Conservation (phyloP, 2,888 invertebrate species). For the Caenorhabditis doughertyi region DNA sequence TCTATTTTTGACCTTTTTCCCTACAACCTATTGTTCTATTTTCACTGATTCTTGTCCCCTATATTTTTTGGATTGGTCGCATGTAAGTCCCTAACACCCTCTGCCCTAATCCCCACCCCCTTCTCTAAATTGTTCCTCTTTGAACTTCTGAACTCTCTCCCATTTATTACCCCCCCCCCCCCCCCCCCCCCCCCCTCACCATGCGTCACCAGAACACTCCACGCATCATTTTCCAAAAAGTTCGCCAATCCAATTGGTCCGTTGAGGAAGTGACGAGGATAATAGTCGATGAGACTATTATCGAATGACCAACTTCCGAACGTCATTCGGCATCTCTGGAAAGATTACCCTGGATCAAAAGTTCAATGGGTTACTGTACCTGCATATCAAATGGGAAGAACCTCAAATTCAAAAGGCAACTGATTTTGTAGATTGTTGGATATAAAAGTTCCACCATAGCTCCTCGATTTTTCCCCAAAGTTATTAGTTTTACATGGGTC, state of each 20-base stretch:
- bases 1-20: too few species aligned
- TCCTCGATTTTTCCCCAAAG: constrained; percentile 44
- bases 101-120: too few species aligned
- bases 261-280: constrained; percentile 32
- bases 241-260: constrained; percentile 64
- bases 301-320: constrained; percentile 72
- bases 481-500: constrained; percentile 58
- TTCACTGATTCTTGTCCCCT: too few species aligned
- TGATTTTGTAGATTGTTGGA: constrained; percentile 68
- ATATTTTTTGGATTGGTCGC: too few species aligned
- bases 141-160: not conserved
- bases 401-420: constrained; percentile 60
- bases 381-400: constrained; percentile 71
- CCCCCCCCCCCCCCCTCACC: too few species aligned
- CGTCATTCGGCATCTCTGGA: constrained; percentile 65
- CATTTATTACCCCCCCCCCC: too few species aligned
- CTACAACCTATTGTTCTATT: too few species aligned
- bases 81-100: too few species aligned
- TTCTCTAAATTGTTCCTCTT: too few species aligned
- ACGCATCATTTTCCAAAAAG: constrained; percentile 70
- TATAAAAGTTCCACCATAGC: constrained; percentile 62
- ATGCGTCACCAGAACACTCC: constrained; percentile 64
- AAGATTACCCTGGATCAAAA: not conserved
- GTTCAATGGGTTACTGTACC: constrained; percentile 29
- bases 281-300: constrained; percentile 68